Conservation (phyloP, 2,113 vertebrate genomes). For the Chitala chitala region DNA sequence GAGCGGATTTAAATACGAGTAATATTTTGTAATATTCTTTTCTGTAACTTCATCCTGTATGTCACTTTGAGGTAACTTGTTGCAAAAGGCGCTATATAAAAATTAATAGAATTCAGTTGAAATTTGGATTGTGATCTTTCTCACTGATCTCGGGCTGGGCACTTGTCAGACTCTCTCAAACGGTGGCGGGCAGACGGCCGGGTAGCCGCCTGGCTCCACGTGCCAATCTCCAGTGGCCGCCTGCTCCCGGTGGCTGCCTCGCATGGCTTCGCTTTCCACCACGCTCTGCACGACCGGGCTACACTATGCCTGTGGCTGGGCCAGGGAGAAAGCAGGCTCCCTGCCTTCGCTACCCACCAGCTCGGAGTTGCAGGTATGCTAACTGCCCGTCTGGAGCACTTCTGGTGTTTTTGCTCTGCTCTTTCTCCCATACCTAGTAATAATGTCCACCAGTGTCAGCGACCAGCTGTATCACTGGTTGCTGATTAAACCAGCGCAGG, state of each 20-base stretch:
- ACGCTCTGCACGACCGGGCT: constrained; percentile 60
- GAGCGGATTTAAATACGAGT: no score
- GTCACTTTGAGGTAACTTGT: no score
- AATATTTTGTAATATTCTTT: no score
- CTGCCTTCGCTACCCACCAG: constrained; percentile 81
- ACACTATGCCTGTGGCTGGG: constrained; percentile 77
- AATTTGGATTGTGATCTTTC: no score
- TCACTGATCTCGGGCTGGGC: no score
- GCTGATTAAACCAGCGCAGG: no score
- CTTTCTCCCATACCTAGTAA: no score
- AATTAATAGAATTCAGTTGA: no score
- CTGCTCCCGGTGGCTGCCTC: constrained; percentile 62
- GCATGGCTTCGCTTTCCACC: constrained; percentile 84
- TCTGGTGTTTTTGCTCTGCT: neutral
- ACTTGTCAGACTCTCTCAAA: constrained; percentile 62
- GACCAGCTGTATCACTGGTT: no score
- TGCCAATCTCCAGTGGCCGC: constrained; percentile 75
- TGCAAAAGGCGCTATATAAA: no score
- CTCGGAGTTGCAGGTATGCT: constrained; percentile 82
- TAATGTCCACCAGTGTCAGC: no score
- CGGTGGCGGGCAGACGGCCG: constrained; percentile 72
- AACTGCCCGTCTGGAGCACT: neutral
- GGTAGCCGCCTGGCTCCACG: constrained; percentile 72
- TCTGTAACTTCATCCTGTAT: no score
- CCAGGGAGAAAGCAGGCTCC: constrained; percentile 71